Conservation (phyloP, 2,888 invertebrate genomes). For the Mechanitis mazaeus region DNA sequence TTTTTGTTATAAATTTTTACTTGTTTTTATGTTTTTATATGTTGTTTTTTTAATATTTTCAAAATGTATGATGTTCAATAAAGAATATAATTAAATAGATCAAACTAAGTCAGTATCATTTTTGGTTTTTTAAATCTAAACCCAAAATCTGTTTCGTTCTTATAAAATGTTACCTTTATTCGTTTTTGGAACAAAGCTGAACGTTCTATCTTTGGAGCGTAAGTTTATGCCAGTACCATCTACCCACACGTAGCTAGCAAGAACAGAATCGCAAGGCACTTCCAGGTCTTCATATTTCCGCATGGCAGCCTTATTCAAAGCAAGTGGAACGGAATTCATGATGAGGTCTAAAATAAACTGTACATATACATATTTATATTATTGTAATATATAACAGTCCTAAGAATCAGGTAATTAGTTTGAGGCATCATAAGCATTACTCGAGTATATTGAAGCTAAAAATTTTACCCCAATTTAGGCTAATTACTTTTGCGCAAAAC, state of each 20-base stretch:
- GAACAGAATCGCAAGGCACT: constrained; percentile 75
- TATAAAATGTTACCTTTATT: constrained; percentile 55
- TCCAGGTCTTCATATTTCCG: constrained; percentile 78
- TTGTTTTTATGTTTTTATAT: too few species aligned
- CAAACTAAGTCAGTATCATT: too few species aligned
- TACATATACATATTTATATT: not conserved
- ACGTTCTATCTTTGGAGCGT: constrained; percentile 82
- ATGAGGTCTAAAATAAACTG: constrained; percentile 22
- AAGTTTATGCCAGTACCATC: constrained; percentile 84
- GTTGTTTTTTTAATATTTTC: too few species aligned
- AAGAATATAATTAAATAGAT: too few species aligned
- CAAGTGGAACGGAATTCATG: constrained; percentile 59
- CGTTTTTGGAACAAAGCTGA: constrained; percentile 79
- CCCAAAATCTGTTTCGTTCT: not conserved
- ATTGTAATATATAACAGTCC: too few species aligned
- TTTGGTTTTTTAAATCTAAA: too few species aligned
- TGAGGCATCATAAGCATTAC: too few species aligned
- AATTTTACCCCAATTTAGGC: not conserved
- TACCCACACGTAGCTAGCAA: constrained; percentile 85
- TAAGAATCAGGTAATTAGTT: too few species aligned
- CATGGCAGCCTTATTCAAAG: constrained; percentile 68
- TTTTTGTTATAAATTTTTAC: too few species aligned
- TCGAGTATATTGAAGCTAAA: too few species aligned
- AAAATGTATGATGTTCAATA: too few species aligned
- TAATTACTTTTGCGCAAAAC: constrained; percentile 1